Evolutionary conservation across 2,888 invertebrate species (phyloP).

Genomic region (Andrena hattorfiana): DNA sequence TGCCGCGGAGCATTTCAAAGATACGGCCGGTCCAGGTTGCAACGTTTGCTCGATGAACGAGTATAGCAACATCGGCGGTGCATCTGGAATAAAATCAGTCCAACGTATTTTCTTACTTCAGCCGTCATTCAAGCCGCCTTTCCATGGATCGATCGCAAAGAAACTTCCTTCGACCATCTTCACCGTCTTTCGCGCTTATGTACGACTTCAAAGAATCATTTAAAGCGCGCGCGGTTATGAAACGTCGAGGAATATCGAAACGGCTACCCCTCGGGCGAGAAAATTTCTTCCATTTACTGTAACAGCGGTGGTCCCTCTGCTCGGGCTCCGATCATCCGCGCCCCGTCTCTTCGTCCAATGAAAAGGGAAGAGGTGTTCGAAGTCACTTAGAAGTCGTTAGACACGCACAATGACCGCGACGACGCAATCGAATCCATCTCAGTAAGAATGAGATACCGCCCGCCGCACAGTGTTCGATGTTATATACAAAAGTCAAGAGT

Average conservation of each 20-base stretch:
- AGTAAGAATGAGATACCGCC: slow-evolving; percentile 46
- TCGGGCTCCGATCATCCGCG: slow-evolving; percentile 15
- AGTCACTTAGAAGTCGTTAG: no score
- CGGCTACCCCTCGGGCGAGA: slow-evolving; percentile 1
- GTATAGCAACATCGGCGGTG: slow-evolving; percentile 90
- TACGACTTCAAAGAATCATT: slow-evolving; percentile 49
- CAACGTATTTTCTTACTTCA: neutral
- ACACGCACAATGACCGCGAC: slow-evolving; percentile 29
- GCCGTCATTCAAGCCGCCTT: neutral
- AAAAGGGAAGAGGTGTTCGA: neutral
- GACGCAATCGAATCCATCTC: slow-evolving; percentile 58
- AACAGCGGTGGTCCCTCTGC: neutral
- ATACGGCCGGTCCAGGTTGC: slow-evolving; percentile 92
- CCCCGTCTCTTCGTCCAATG: no score
- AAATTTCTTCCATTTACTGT: neutral
- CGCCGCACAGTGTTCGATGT: no score
- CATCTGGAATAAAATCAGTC: slow-evolving; percentile 86
- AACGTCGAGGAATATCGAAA: slow-evolving; percentile 25
- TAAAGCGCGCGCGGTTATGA: slow-evolving; percentile 11
- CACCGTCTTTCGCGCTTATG: slow-evolving; percentile 1
- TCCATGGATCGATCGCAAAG: neutral
- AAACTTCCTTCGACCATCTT: neutral
- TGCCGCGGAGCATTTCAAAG: slow-evolving; percentile 91
- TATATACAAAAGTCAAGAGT: no score
- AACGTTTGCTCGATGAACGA: slow-evolving; percentile 92